phyloP scores from a whole-genome alignment of 2,888 invertebrate species.

The Dione vanillae region DNA sequence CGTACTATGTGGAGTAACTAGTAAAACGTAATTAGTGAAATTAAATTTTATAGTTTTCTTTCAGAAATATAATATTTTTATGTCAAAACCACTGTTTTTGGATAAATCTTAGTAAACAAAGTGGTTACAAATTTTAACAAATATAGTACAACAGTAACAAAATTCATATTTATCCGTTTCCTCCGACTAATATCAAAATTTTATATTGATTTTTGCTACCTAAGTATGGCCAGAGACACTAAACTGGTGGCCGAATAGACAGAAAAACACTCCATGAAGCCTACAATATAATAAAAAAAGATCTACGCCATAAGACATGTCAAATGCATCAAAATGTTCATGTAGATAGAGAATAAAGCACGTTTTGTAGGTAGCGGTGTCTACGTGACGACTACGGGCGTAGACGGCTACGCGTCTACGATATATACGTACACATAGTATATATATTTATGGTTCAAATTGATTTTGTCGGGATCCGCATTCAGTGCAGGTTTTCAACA shows the following conservation, averaged over 20 bases:
- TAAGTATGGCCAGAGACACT: too few relatives aligned
- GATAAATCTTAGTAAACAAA: background rate
- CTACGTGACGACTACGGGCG: conserved; percentile 70
- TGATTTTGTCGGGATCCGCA: conserved; percentile 62
- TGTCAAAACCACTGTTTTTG: too few relatives aligned
- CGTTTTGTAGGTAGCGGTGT: conserved; percentile 53
- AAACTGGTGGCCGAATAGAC: too few relatives aligned
- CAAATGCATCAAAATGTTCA: conserved; percentile 3
- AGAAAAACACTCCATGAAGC: too few relatives aligned
- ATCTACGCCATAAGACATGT: background rate
- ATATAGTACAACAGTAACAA: too few relatives aligned
- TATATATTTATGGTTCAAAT: conserved; percentile 50
- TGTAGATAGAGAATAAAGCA: conserved; percentile 18
- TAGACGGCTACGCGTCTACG: conserved; percentile 51
- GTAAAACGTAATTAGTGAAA: conserved; percentile 12
- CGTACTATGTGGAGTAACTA: background rate
- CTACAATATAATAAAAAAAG: background rate
- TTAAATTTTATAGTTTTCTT: background rate
- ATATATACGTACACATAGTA: conserved; percentile 36
- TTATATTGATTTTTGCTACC: too few relatives aligned
- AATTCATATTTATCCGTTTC: too few relatives aligned
- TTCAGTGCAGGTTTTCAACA: conserved; percentile 53
- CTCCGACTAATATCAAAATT: too few relatives aligned
- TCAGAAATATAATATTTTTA: background rate
- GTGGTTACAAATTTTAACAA: too few relatives aligned